Evolutionary conservation across 2,888 invertebrate genomes (phyloP), one percentile per base, ranked within the genome.

Genomic region (Mesopsocus fuscifrons): DNA sequence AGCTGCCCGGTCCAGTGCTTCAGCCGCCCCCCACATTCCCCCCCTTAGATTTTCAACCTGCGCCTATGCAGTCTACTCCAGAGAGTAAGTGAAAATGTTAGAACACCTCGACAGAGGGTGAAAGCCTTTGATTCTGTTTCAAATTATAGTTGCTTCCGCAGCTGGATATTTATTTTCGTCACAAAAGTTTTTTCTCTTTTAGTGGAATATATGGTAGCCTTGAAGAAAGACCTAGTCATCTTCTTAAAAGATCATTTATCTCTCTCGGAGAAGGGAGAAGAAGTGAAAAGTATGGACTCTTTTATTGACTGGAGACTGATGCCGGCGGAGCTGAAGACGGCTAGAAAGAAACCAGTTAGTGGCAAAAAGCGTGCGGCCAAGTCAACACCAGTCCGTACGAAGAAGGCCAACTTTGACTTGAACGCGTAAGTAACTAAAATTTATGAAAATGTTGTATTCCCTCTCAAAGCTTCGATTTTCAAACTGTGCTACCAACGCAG

Each of bases 11-110:
- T 0, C 57, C 59, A 1, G 57, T 60, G 23, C 47, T 60, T 2
- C 60, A 63, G 43, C 64, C 64, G 5, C 63, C 65, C 1, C 56
- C 58, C 1, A 54, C 55, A n/a, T 66, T 58, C 52, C 65, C 63
- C 22, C 55, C 57, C 1, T 51, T 66, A 34, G 61, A 63, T n/a
- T 61, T 59, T 49, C 64, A 63, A 46, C 63, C 68, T 8, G 55
- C 62, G 2, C 59, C 65, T 2, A 54, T 66, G 33, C 46, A 52
- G 2, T 50, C 54, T 20, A 53, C 52, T 38, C 44, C 47, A 1
- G 31, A 45, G 23, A 31, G 41, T 15, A 38, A 45, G 22, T 40
- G 48, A 20, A 45, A 45, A 21, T 43, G 46, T 21, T 40, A 48
- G 31, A 33, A 40, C 17, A 42, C 38, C n/a, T 33, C 40, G n/a